Evolutionary conservation across 1,140 invertebrate species (phyloP), one percentile per base, ranked within the genome.

Genomic region (Drosophila sp.): DNA sequence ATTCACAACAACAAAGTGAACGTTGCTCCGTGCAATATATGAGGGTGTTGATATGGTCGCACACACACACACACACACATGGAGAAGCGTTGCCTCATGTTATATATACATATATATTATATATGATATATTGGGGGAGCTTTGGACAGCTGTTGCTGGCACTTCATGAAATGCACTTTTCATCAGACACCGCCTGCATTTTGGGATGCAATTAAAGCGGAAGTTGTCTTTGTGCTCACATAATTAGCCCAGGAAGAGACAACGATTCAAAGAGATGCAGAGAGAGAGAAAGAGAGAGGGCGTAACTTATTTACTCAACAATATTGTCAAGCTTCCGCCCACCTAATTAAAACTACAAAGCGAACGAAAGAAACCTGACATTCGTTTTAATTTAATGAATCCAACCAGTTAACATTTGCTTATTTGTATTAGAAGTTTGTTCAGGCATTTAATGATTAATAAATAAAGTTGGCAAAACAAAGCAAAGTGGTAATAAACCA

Each of bases 1-100:
- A 90, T 90, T 87, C 79, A 80, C 72, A 78, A 56, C 64, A 73
- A 65, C 73, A 78, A 67, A 53, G 64, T 46, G 57, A 61, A 50
- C 57, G 51, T 27, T 25, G 32, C 27, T 25, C n/a, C 32, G 16
- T 61, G 46, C 59, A 40, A 62, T 62, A 62, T 62, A 62, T 62
- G 59, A 61, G 58, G 58, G 58, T 61, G 58, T 61, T 61, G 58
- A 50, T 61, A 61, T 46, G 56, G 32, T 36, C 43, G 34, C 29
- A 43, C 11, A 67, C 56, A 50, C 21, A 56, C 7, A 34, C 43
- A 53, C 34, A 46, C 41, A 8, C 46, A 50, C 48, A 43, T 8
- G 54, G 5, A 7, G 16, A 43, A 14, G n/a, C n/a, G n/a, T 46
- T 56, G 36, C 46, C 57, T 46, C 67, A 71, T n/a, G n/a, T n/a